These are phyloP conservation scores for Agapornis roseicollis DNA, from an alignment of 2,113 vertebrate species.

Conservation along the genomic window DNA sequence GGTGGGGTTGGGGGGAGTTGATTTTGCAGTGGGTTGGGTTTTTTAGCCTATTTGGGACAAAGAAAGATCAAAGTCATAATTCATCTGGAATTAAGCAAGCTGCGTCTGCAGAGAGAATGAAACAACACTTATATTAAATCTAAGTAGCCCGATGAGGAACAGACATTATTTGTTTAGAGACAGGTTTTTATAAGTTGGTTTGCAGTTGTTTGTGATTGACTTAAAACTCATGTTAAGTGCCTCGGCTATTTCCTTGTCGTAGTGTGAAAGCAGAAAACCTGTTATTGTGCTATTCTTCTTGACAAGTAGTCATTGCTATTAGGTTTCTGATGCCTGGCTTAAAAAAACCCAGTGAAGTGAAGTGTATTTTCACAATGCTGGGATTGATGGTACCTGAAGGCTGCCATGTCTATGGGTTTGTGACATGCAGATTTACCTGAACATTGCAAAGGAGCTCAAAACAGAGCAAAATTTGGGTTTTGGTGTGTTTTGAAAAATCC, in stretches of 20 bases:
- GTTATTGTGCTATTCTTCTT: neutral
- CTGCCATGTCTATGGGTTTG: rapidly evolving
- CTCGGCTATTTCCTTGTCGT: neutral
- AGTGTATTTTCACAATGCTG: neutral
- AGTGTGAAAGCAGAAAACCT: neutral
- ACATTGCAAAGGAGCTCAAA: neutral
- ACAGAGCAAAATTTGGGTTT: neutral
- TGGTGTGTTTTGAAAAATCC: neutral
- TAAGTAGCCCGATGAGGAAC: neutral
- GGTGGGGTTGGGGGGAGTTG: neutral
- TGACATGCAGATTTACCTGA: neutral
- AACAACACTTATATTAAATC: neutral
- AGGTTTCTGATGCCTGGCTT: neutral
- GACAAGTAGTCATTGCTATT: neutral
- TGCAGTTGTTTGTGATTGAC: neutral
- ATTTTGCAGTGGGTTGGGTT: neutral
- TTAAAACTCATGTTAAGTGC: neutral
- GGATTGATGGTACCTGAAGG: neutral
- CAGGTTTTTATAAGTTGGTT: neutral
- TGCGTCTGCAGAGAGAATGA: neutral
- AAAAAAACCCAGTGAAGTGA: neutral
- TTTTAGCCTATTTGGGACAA: neutral
- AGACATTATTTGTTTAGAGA: neutral
- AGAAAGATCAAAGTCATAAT: neutral
- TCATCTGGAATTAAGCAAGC: neutral